phyloP scores from a whole-genome alignment of 2,888 invertebrate species.

The Caenorhabditis sp. region DNA sequence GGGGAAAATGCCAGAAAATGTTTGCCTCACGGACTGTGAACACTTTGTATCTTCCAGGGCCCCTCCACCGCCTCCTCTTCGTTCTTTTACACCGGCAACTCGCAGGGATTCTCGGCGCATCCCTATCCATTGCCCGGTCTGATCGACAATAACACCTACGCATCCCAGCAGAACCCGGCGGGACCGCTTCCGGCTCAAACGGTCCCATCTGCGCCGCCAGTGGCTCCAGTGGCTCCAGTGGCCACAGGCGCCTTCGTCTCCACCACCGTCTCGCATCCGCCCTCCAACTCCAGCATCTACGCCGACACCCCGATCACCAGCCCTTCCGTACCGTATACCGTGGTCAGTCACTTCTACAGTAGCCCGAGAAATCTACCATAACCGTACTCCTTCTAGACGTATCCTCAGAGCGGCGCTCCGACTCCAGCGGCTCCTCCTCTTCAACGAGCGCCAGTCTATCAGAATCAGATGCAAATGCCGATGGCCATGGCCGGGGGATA shows the following conservation, averaged over 20 bases:
- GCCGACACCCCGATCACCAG: neutral
- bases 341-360: neutral
- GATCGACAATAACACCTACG: slow-evolving; percentile 33
- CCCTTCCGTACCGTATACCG: neutral
- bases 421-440: slow-evolving; percentile 4
- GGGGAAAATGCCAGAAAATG: neutral
- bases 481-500: neutral
- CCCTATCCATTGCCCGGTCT: slow-evolving; percentile 51
- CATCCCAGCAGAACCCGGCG: slow-evolving; percentile 29
- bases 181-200: slow-evolving; percentile 8
- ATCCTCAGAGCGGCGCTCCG: slow-evolving; percentile 7
- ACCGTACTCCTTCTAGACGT: slow-evolving; percentile 16
- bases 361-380: neutral
- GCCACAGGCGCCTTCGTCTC: neutral
- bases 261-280: neutral
- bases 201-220: slow-evolving; percentile 2
- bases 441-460: slow-evolving; percentile 1
- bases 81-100: slow-evolving; percentile 38
- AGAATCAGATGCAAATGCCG: slow-evolving; percentile 19
- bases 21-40: neutral
- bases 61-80: slow-evolving; percentile 27
- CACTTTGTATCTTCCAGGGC: neutral
- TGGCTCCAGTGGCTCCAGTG: slow-evolving; percentile 1
- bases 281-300: neutral
- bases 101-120: slow-evolving; percentile 52